Conservation (phyloP, 2,113 vertebrate genomes). For the Benitochromis conjunctus region DNA sequence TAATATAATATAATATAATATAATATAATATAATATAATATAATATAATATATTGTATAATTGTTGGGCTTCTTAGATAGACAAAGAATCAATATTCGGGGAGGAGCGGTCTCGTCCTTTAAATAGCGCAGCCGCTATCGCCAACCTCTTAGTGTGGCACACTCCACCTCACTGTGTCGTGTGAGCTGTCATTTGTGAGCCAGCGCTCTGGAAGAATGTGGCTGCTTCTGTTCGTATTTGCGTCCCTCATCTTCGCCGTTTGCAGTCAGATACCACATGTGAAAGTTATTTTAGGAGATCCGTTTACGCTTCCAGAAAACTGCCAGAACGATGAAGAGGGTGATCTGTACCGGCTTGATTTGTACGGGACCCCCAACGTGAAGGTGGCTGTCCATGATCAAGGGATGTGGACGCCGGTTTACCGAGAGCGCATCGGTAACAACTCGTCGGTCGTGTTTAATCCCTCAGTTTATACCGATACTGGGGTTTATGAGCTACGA, state of each 20-base stretch:
- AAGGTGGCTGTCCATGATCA: neutral
- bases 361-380: fast-evolving
- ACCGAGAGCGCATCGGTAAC: neutral
- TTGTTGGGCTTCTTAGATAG: no score
- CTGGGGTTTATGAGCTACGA: neutral
- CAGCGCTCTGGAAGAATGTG: neutral
- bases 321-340: neutral
- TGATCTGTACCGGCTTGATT: fast-evolving
- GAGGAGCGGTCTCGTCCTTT: no score
- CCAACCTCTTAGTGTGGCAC: no score
- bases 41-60: no score
- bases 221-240: neutral
- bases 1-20: no score
- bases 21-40: no score
- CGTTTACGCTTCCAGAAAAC: neutral
- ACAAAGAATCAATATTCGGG: no score
- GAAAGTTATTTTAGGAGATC: neutral
- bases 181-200: no score
- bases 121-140: no score
- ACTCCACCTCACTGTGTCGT: no score
- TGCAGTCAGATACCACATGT: neutral
- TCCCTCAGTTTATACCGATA: neutral
- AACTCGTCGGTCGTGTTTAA: neutral
- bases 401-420: neutral
- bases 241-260: neutral